These are phyloP conservation scores for Trichogramma dendrolimi DNA, from an alignment of 2,888 invertebrate species.

Conservation along the genomic window DNA sequence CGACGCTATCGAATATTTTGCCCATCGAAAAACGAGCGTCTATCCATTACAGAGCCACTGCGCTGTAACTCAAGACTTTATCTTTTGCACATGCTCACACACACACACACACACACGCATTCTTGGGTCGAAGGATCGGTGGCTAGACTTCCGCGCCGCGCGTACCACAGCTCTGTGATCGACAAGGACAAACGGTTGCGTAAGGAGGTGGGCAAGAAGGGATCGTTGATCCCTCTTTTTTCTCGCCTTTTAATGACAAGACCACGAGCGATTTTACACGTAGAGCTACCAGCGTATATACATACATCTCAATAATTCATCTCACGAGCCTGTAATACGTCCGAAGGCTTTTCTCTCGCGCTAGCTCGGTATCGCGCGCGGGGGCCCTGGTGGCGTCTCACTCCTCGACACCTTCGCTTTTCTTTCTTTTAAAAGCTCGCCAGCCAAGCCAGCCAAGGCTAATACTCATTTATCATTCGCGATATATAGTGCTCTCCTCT, in stretches of 20 bases:
- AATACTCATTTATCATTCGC: slow-evolving; percentile 14
- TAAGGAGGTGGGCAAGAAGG: background rate
- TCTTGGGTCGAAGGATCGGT: background rate
- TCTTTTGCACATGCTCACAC: no score
- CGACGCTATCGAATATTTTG: no score
- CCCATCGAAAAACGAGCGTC: no score
- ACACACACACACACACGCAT: no score
- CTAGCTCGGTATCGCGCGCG: no score
- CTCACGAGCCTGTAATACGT: background rate
- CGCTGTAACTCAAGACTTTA: no score
- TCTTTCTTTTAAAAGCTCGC: background rate
- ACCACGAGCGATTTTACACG: slow-evolving; percentile 4
- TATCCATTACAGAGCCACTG: no score
- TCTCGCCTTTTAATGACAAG: no score
- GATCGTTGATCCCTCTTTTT: background rate
- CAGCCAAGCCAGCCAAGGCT: background rate
- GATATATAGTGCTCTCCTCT: no score
- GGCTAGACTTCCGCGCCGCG: slow-evolving; percentile 3
- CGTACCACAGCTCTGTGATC: background rate
- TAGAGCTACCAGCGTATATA: background rate
- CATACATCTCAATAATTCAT: slow-evolving; percentile 17
- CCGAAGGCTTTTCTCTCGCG: no score
- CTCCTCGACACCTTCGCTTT: slow-evolving; percentile 12
- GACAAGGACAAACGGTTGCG: slow-evolving; percentile 20
- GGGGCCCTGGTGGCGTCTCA: background rate